Base-by-base conservation (phyloP, 2,113 vertebrate species). In the Cheirogaleus medius region DNA sequence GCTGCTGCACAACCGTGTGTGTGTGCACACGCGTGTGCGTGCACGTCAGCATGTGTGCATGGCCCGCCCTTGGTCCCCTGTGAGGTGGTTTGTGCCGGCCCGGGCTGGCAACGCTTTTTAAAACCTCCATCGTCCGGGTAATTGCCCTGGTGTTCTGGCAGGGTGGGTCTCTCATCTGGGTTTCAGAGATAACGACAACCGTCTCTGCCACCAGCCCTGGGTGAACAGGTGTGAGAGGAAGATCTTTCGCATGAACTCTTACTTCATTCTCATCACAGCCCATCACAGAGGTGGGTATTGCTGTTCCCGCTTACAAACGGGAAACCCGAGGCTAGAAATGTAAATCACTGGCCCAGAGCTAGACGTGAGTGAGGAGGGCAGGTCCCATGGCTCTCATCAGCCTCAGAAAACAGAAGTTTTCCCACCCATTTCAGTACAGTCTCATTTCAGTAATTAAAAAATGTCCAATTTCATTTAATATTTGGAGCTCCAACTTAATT, bases 401-500 rank as follows among this genome's bases (percentile, higher is more conserved):
- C n/a, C 47, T 92, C 49, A 74, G 87, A 81, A 91, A 95, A 47
- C 1, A 80, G 27, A 66, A 89, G 49, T 34, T 49, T 63, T 80
- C 8, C 29, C 27, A 56, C 49, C 7, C 23, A 13, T 39, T 66
- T 74, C n/a, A 92, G 11, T n/a, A 29, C 1, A 18, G 39, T 73
- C 23, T 88, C 18, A 66, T 58, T 83, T 77, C 77, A 60, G 34
- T 84, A 93, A 93, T 93, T 96, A 96, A 87, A 8, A 95, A 63
- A 47, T 83, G 39, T 78, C 81, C 54, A 52, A 78, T 83, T 91
- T 56, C n/a, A 47, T 52, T 15, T 63, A 73, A 34, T 52, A 66
- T 21, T 34, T 17, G 8, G 88, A 90, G 63, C 15, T 66, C 39
- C n/a, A 73, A 49, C 54, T 74, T 84, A n/a, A 88, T 88, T 78